Conservation (phyloP, 2,113 vertebrate species). For the Ploceus nigricollis region DNA sequence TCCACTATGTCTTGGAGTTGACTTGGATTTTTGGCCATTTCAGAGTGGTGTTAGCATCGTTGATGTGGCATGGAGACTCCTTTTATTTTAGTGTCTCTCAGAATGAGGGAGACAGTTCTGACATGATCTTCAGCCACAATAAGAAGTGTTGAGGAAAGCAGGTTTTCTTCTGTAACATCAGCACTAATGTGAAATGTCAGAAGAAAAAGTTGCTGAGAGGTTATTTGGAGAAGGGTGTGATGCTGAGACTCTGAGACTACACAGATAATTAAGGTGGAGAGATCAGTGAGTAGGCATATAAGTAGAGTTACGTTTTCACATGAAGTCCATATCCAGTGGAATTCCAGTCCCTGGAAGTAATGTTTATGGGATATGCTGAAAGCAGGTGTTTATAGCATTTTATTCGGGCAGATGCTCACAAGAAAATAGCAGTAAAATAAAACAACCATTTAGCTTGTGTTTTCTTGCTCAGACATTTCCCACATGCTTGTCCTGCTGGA, state of each 20-base stretch:
- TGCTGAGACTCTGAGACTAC: background rate
- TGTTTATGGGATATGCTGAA: background rate
- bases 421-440: background rate
- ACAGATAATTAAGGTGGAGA: background rate
- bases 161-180: background rate
- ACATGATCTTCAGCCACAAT: background rate
- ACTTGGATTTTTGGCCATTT: background rate
- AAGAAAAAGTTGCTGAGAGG: background rate
- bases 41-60: background rate
- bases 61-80: background rate
- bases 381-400: background rate
- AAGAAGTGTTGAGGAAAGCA: background rate
- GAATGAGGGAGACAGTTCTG: background rate
- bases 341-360: background rate
- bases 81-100: background rate
- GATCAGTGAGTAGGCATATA: background rate
- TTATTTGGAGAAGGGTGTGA: background rate
- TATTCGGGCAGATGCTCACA: background rate
- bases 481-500: background rate
- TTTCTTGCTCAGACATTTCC: background rate
- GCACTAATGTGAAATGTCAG: background rate
- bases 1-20: background rate
- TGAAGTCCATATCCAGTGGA: background rate
- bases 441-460: background rate
- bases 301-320: background rate